Base-by-base conservation (phyloP, 2,888 invertebrate genomes). In the Neuroscelio doddi region DNA sequence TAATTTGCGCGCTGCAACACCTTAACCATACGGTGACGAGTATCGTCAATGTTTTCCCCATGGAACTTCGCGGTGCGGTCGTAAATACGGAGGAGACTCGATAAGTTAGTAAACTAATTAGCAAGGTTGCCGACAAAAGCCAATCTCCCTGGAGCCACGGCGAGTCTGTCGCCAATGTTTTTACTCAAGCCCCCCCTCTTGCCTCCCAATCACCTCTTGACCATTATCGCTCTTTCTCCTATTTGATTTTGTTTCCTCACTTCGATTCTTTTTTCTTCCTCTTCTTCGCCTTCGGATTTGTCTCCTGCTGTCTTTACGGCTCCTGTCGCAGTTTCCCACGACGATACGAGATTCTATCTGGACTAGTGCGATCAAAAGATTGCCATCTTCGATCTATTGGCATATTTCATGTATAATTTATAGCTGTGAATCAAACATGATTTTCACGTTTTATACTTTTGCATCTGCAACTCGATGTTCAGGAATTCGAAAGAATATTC, bases 101-200 rank as follows among this genome's bases (percentile, higher is more conserved):
- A 84, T 84, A 83, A 83, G 81, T 82, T 82, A 80, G 82, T 83
- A 82, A 83, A 84, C 83, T 83, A 83, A 84, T 84, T 83, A 84
- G 82, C 82, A 75, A 72, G 68, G 61, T 75, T 73, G 84, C 83
- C 84, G 84, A 84, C 84, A 84, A 84, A 66, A 84, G 84, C 79
- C 74, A 74, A 78, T 78, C 78, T 75, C 74, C 66, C 73, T 67
- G 70, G 63, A 71, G 75, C 72, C 71, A 70, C 66, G 71, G 56
- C 74, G 74, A 72, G 78, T 73, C 78, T 74, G 77, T 79, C 76
- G 79, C 73, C 77, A 62, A 62, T 68, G 76, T 80, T 79, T 80
- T 81, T 80, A 75, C 77, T 68, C 71, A 71, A 68, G 65, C 61
- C 66, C 71, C 64, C 59, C 55, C 56, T 71, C 70, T 51, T 57